Conservation (phyloP, 2,888 invertebrate species). For the Linnaemya vulpina region DNA sequence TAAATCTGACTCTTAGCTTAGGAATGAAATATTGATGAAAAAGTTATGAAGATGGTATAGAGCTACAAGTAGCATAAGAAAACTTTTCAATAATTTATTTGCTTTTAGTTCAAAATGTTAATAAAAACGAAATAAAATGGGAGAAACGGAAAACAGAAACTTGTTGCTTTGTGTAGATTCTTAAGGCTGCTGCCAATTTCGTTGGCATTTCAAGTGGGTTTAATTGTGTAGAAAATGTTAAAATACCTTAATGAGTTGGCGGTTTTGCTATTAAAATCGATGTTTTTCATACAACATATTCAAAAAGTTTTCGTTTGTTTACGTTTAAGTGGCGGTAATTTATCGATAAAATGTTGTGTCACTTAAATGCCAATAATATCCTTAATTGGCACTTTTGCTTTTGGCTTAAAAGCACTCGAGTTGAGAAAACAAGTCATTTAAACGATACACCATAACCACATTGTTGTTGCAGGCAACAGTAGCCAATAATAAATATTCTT, state of each 20-base stretch:
- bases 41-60: constrained; percentile 11
- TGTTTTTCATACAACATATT: too few relatives aligned
- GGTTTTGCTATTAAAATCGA: not conserved
- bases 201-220: not conserved
- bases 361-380: too few relatives aligned
- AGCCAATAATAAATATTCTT: too few relatives aligned
- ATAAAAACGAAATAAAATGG: not conserved
- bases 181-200: not conserved
- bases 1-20: not conserved
- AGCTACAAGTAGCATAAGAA: constrained; percentile 15
- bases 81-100: constrained; percentile 58
- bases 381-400: too few relatives aligned
- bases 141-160: constrained; percentile 9
- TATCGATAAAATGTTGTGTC: not conserved
- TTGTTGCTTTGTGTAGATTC: constrained; percentile 27
- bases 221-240: not conserved
- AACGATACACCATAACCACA: too few relatives aligned
- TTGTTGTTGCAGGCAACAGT: too few relatives aligned
- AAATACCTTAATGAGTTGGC: not conserved
- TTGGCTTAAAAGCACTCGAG: too few relatives aligned
- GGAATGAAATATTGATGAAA: constrained; percentile 35
- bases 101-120: not conserved
- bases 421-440: too few relatives aligned
- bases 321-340: too few relatives aligned
- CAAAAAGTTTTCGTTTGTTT: too few relatives aligned